Percentiles rank a stretch among this genome's conserved stretches.
Conservation (phyloP, 2,888 invertebrate species). For the Parelbella ahira region DNA sequence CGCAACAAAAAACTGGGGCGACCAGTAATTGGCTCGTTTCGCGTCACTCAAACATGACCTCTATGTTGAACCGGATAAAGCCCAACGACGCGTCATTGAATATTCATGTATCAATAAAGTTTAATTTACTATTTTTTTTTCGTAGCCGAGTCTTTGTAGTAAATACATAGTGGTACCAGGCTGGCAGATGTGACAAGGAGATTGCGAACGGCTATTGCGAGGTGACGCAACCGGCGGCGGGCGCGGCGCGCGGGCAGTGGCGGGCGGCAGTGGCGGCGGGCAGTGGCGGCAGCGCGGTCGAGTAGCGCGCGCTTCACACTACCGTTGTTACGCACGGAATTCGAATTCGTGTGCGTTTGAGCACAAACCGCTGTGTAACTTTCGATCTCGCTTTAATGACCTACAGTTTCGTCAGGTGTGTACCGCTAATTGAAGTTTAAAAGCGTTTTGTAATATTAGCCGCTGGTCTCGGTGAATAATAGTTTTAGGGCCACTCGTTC, state of each 20-base stretch:
- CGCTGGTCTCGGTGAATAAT: no score
- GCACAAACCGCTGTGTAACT: no score
- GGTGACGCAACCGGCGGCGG: slow-evolving; percentile 31
- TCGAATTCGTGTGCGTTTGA: slow-evolving; percentile 5
- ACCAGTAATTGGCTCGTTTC: slow-evolving; percentile 37
- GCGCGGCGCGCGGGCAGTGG: slow-evolving; percentile 1
- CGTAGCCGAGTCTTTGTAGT: slow-evolving; percentile 65
- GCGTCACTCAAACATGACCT: slow-evolving; percentile 17
- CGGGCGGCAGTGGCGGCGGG: slow-evolving; percentile 6
- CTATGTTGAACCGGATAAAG: slow-evolving; percentile 1
- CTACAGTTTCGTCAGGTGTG: neutral
- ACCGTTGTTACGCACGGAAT: slow-evolving; percentile 8
- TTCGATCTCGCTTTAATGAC: neutral
- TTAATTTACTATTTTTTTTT: slow-evolving; percentile 61
- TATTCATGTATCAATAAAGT: slow-evolving; percentile 29
- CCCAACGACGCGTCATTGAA: slow-evolving; percentile 10
- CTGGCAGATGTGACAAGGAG: slow-evolving; percentile 53
- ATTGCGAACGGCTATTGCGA: slow-evolving; percentile 33
- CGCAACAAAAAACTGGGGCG: slow-evolving; percentile 20
- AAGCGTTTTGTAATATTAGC: no score
- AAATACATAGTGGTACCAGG: slow-evolving; percentile 76
- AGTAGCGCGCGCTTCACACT: slow-evolving; percentile 4
- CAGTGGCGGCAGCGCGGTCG: neutral
- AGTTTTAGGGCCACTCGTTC: no score
- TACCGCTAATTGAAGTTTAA: no score